phyloP scores from a whole-genome alignment of 2,113 vertebrate genomes.

The Leiothrix lutea region DNA sequence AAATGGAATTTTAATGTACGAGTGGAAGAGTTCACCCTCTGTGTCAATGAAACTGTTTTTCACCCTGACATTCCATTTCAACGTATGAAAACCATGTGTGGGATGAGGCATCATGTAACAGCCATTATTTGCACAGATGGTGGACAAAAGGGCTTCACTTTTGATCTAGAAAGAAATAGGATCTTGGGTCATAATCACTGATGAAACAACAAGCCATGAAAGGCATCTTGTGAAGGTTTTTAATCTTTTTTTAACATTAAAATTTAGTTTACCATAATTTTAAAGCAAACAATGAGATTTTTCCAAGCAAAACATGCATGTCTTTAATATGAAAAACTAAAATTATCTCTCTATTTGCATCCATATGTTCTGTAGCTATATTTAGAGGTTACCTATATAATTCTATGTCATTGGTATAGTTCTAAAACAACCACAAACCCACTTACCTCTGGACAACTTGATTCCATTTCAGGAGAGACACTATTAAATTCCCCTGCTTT shows the following conservation, averaged over 20 bases:
- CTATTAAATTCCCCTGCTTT: constrained; percentile 66
- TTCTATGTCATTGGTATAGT: not conserved
- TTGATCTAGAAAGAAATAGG: constrained; percentile 48
- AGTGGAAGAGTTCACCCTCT: constrained; percentile 5
- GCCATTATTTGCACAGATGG: constrained; percentile 76
- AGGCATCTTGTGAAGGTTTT: not conserved
- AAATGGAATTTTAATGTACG: not conserved
- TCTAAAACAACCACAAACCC: not conserved
- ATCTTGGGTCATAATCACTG: constrained; percentile 1
- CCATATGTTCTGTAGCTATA: not conserved
- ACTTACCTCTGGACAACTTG: constrained; percentile 84
- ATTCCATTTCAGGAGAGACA: constrained; percentile 31
- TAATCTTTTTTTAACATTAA: not conserved
- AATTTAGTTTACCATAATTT: not conserved
- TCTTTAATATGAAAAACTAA: not conserved
- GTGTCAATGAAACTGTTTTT: not conserved
- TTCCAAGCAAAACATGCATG: not conserved
- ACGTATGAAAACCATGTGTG: constrained; percentile 31
- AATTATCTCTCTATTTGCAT: not conserved
- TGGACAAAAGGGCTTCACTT: constrained; percentile 53
- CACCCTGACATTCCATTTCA: constrained; percentile 8
- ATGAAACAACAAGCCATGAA: not conserved
- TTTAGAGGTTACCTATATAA: not conserved
- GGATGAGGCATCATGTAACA: not conserved
- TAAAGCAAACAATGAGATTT: not conserved